Evolutionary conservation across 2,888 invertebrate genomes (phyloP).

Genomic region (Mythimna vitellina): DNA sequence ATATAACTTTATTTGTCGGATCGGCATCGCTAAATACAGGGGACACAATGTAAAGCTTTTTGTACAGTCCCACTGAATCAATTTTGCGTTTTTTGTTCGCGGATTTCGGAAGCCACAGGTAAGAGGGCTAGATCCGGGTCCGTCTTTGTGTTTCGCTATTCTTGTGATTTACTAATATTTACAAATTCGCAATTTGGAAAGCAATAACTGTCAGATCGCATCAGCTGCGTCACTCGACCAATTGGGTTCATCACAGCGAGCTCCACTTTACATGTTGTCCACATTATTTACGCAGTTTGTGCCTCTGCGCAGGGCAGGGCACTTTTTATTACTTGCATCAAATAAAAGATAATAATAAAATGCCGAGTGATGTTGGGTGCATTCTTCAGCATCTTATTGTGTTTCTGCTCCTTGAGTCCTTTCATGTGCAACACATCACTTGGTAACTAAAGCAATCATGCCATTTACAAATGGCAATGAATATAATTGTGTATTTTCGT

Average conservation of each 20-base stretch:
- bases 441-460: constrained; percentile 52
- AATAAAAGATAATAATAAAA: constrained; percentile 51
- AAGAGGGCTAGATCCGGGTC: constrained; percentile 88
- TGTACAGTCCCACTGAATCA: constrained; percentile 85
- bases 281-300: constrained; percentile 68
- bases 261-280: constrained; percentile 61
- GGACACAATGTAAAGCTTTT: constrained; percentile 84
- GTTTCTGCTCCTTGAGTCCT: constrained; percentile 38
- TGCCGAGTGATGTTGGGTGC: constrained; percentile 38
- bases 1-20: constrained; percentile 87
- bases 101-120: constrained; percentile 90
- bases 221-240: constrained; percentile 85
- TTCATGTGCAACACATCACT: constrained; percentile 54
- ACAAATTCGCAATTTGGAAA: constrained; percentile 87
- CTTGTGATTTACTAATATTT: constrained; percentile 85
- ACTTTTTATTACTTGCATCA: constrained; percentile 59
- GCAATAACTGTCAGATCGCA: constrained; percentile 86
- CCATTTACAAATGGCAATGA: constrained; percentile 65
- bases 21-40: constrained; percentile 86
- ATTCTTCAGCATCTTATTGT: constrained; percentile 49
- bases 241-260: constrained; percentile 77
- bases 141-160: constrained; percentile 80
- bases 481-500: constrained; percentile 65
- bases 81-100: constrained; percentile 85
- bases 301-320: constrained; percentile 40